phyloP scores from a whole-genome alignment of 2,797 vertebrate genomes.

The Hippopotamyrus pictus region DNA sequence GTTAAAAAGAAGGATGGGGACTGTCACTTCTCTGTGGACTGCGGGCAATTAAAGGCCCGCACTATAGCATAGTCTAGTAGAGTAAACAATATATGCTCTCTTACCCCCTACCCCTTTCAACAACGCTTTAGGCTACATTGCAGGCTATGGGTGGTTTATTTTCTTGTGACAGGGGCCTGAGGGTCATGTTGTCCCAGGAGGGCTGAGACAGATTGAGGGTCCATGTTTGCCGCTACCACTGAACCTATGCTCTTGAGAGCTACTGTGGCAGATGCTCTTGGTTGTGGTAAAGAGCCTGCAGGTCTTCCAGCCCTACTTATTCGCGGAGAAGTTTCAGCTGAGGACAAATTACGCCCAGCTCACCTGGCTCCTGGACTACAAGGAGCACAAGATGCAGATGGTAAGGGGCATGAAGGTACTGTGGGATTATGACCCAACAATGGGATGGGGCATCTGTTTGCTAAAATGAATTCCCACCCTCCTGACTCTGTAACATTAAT shows the following conservation, averaged over 20 bases:
- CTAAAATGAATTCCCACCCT: neutral
- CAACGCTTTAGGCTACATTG: neutral
- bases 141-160: neutral
- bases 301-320: neutral
- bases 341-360: neutral
- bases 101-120: neutral
- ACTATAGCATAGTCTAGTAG: neutral
- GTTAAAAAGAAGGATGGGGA: neutral
- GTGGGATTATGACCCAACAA: neutral
- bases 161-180: neutral
- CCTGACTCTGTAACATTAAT: neutral
- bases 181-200: neutral
- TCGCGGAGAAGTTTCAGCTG: neutral
- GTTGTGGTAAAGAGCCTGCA: neutral
- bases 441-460: neutral
- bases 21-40: slow-evolving; percentile 7
- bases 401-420: neutral
- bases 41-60: neutral
- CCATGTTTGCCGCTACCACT: neutral
- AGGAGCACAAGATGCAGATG: neutral
- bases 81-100: neutral
- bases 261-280: neutral
- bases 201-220: neutral
- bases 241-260: neutral
- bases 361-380: neutral